phyloP scores from a whole-genome alignment of 2,113 vertebrate genomes.

The Thunnus thynnus region DNA sequence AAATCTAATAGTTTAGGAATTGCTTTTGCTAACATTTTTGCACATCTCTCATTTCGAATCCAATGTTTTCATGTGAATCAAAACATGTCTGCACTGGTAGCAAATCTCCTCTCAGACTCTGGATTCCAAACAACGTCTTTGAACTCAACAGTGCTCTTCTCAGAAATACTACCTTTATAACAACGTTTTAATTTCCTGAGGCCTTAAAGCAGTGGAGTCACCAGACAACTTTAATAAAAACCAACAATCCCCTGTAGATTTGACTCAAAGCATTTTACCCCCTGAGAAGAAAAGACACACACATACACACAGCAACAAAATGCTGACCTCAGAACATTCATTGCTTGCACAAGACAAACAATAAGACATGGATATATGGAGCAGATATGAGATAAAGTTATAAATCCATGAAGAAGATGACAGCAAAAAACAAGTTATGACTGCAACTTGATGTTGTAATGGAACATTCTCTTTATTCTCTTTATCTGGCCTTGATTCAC shows the following conservation, averaged over 20 bases:
- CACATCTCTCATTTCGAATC: slow-evolving; percentile 4
- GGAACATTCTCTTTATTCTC: slow-evolving; percentile 27
- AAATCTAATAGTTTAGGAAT: slow-evolving; percentile 5
- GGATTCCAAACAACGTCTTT: slow-evolving; percentile 40
- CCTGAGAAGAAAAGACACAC: slow-evolving; percentile 24
- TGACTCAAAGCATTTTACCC: slow-evolving; percentile 34
- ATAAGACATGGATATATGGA: background rate
- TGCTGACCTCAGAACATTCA: background rate
- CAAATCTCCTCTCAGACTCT: slow-evolving; percentile 4
- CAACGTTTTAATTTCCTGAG: slow-evolving; percentile 77
- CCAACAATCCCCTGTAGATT: slow-evolving; percentile 52
- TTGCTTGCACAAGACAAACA: background rate
- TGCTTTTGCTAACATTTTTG: background rate
- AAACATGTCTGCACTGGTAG: background rate
- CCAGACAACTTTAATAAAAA: slow-evolving; percentile 71
- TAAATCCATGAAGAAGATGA: background rate
- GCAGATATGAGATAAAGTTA: background rate
- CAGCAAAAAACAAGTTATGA: background rate
- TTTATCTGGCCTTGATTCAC: background rate
- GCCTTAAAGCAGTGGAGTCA: slow-evolving; percentile 41
- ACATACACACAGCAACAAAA: background rate
- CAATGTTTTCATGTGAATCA: background rate
- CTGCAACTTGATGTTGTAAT: slow-evolving; percentile 6
- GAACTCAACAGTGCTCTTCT: slow-evolving; percentile 30
- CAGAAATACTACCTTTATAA: slow-evolving; percentile 45